Evolutionary conservation across 2,888 invertebrate species (phyloP), one percentile per base, ranked within the genome.

Genomic region (Tenthredo scrophulariae): DNA sequence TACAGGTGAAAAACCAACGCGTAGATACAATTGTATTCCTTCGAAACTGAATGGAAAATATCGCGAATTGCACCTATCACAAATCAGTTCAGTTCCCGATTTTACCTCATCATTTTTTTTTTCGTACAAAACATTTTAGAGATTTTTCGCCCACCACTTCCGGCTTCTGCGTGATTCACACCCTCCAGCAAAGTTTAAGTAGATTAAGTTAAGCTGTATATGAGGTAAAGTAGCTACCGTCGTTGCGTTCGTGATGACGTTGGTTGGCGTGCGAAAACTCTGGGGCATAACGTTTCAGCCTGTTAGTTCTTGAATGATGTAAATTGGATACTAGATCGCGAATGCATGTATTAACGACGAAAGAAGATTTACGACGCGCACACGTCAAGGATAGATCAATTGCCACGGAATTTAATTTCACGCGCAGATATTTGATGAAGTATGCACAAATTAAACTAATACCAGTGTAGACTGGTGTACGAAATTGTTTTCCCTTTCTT

Each of bases 301-400:
- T 80, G 40, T 58, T 40, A 22, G 40, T 37, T 80, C 29, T 77
- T 77, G 77, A 77, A 77, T 77, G 77, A 77, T 77, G 77, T 54
- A 77, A 77, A 77, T 77, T 77, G 54, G 77, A 77, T 50, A 54
- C 54, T 40, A 58, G 33, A n/a, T 40, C 80, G 40, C 22, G 33
- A 29, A 58, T 79, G 26, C 54, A 79, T 33, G 37, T 4, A 54
- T 79, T 54, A 79, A 26, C 10, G 29, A 79, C 10, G 54, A 79
- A 62, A 22, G 40, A 58, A 58, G 37, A 62, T 37, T 62, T 80
- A 80, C 62, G 79, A 58, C 29, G 37, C 37, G 50, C 58, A 58
- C 18, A 79, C 54, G 33, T 79, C 58, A 13, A 29, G 79, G 33
- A 54, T 54, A 54, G 54, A 79, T 79, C 79, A 79, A 77, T 58